A percentile compares a stretch with the other conserved stretches of the same genome.
Evolutionary conservation across 2,888 invertebrate genomes (phyloP).

Genomic region (Deilephila elpenor): DNA sequence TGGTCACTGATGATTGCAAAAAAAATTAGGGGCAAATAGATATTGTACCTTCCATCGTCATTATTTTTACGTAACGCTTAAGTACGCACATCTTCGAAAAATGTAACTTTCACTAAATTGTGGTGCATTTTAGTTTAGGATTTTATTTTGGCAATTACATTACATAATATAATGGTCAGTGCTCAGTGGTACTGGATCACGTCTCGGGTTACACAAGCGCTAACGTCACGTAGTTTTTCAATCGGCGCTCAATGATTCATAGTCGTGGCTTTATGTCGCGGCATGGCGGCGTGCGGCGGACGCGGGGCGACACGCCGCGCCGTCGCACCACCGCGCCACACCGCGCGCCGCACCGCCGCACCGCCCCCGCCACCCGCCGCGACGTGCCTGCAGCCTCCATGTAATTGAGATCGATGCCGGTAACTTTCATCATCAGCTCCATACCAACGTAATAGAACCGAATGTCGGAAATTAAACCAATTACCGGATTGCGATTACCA

Average conservation of each 20-base stretch:
- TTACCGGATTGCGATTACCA: slow-evolving; percentile 51
- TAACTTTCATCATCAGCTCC: slow-evolving; percentile 71
- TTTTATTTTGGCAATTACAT: slow-evolving; percentile 79
- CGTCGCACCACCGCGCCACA: not conserved
- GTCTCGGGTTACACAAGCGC: slow-evolving; percentile 77
- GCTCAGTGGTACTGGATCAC: slow-evolving; percentile 72
- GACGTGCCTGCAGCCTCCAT: slow-evolving; percentile 59
- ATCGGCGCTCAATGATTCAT: slow-evolving; percentile 69
- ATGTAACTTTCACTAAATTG: slow-evolving; percentile 74
- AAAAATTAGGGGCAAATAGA: not conserved
- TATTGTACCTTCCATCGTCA: not conserved
- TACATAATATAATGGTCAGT: slow-evolving; percentile 68
- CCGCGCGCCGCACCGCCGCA: slow-evolving; percentile 12
- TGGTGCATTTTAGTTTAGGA: slow-evolving; percentile 48
- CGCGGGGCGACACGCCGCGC: slow-evolving; percentile 2
- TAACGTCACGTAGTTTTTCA: slow-evolving; percentile 73
- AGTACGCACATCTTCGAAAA: slow-evolving; percentile 30
- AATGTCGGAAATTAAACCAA: slow-evolving; percentile 64
- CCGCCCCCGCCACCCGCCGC: slow-evolving; percentile 33
- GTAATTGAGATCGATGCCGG: slow-evolving; percentile 65
- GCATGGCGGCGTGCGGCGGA: slow-evolving; percentile 17
- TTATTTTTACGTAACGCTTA: slow-evolving; percentile 30
- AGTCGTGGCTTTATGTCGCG: slow-evolving; percentile 51
- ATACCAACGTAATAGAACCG: slow-evolving; percentile 64
- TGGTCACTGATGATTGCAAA: not conserved